Conservation (phyloP, 1,140 invertebrate genomes). For the Drosophila punjabiensis region DNA sequence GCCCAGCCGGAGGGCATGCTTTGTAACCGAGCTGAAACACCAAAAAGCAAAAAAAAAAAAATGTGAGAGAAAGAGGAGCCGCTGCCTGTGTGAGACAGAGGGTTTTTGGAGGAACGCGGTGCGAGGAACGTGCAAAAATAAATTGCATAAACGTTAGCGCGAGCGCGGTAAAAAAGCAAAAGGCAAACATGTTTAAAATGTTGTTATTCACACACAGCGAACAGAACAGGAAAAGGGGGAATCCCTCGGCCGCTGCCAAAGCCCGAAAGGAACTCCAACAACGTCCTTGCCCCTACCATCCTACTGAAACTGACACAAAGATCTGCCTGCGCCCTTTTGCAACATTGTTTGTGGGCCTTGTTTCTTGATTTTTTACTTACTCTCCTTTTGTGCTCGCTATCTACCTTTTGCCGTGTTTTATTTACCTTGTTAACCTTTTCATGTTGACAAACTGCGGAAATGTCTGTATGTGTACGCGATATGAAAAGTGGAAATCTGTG, state of each 20-base stretch:
- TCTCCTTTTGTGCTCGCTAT: constrained; percentile 45
- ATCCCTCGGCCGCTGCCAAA: constrained; percentile 11
- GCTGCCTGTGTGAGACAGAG: constrained; percentile 9
- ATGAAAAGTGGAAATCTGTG: constrained; percentile 70
- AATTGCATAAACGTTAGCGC: constrained; percentile 74
- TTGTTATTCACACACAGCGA: constrained; percentile 76
- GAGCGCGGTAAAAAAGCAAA: constrained; percentile 55
- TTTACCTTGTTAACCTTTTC: constrained; percentile 81
- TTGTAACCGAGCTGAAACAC: constrained; percentile 62
- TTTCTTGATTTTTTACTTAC: constrained; percentile 45
- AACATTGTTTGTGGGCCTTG: constrained; percentile 68
- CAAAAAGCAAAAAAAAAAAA: constrained; percentile 17
- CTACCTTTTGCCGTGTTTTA: constrained; percentile 61
- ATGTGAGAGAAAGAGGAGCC: constrained; percentile 13
- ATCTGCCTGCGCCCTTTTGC: constrained; percentile 45
- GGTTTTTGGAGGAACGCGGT: constrained; percentile 5
- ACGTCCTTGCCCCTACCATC: background rate
- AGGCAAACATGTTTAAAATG: constrained; percentile 82
- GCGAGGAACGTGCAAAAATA: constrained; percentile 66
- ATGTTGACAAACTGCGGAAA: constrained; percentile 70
- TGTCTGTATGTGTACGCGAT: constrained; percentile 33
- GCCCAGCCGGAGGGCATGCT: constrained; percentile 72
- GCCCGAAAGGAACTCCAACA: constrained; percentile 17
- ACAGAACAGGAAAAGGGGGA: constrained; percentile 9
- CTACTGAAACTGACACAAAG: constrained; percentile 23